Evolutionary conservation across 2,797 vertebrate genomes (phyloP).

Genomic region (Sebastes alutus): DNA sequence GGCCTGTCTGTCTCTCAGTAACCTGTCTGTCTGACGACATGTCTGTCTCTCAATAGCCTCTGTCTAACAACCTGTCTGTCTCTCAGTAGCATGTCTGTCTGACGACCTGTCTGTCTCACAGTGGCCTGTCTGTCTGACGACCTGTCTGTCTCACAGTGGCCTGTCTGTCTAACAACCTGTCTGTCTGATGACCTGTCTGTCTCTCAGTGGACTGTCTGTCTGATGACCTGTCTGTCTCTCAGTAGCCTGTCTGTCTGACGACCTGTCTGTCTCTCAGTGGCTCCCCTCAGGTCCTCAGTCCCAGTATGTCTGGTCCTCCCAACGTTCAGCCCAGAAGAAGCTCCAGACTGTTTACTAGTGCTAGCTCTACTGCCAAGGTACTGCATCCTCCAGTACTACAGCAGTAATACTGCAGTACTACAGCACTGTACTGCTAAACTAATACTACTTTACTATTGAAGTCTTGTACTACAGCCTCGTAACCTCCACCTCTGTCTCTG

Average conservation of each 20-base stretch:
- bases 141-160: not conserved
- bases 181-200: not conserved
- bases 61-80: not conserved
- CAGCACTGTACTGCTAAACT: not conserved
- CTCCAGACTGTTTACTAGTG: slow-evolving; percentile 95
- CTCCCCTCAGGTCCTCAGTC: slow-evolving; percentile 97
- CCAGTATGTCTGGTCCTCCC: slow-evolving; percentile 95
- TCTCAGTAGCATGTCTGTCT: not conserved
- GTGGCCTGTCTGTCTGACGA: not conserved
- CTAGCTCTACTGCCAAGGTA: slow-evolving; percentile 99
- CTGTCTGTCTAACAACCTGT: not conserved
- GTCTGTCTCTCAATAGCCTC: not conserved
- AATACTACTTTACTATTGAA: too few species aligned
- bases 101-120: not conserved
- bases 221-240: not conserved
- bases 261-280: slow-evolving; percentile 55
- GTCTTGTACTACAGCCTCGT: not conserved
- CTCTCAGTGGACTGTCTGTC: not conserved
- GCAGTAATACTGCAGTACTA: not conserved
- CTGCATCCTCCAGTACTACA: not conserved
- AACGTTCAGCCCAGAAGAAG: slow-evolving; percentile 96
- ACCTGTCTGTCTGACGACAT: not conserved
- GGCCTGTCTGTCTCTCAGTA: slow-evolving; percentile 48
- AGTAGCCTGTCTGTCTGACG: too few species aligned
- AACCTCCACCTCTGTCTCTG: not conserved